Percentiles rank a stretch among this genome's conserved stretches.
phyloP scores from a whole-genome alignment of 2,797 vertebrate genomes.

The Mastacembelus armatus region DNA sequence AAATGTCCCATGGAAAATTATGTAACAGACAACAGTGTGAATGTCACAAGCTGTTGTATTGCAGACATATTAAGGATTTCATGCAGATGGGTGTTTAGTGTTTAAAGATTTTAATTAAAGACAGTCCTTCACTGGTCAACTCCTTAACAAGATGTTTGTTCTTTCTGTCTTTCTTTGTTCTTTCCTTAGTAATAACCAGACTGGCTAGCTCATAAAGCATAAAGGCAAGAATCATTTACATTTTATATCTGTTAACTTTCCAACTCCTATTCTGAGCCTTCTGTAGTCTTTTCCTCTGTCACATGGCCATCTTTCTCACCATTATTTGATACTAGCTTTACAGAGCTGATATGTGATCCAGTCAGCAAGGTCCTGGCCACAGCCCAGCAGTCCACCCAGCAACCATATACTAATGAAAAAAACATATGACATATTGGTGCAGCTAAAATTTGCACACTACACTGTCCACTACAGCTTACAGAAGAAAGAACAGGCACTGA shows the following conservation, averaged over 20 bases:
- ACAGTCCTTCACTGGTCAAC: not conserved
- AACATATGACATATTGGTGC: not conserved
- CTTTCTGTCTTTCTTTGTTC: too few relatives aligned
- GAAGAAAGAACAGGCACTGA: not conserved
- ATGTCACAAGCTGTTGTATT: not conserved
- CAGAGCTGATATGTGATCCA: constrained; percentile 53
- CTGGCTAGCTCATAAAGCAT: not conserved
- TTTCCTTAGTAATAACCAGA: not conserved
- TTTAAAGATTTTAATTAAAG: not conserved
- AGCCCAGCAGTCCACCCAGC: constrained; percentile 32
- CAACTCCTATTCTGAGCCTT: constrained; percentile 7
- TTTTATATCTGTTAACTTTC: not conserved
- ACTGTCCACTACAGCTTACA: not conserved
- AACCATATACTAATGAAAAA: constrained; percentile 28
- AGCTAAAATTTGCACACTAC: not conserved
- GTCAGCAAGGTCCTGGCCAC: constrained; percentile 38
- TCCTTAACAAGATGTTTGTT: not conserved
- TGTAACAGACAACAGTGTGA: not conserved
- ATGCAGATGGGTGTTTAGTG: not conserved
- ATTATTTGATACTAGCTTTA: constrained; percentile 30
- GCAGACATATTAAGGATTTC: not conserved
- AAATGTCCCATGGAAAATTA: not conserved
- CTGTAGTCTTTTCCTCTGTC: not conserved
- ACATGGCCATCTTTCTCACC: not conserved
- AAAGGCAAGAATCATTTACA: not conserved